Base-by-base conservation (phyloP, 2,797 vertebrate species). In the Psittacula echo region DNA sequence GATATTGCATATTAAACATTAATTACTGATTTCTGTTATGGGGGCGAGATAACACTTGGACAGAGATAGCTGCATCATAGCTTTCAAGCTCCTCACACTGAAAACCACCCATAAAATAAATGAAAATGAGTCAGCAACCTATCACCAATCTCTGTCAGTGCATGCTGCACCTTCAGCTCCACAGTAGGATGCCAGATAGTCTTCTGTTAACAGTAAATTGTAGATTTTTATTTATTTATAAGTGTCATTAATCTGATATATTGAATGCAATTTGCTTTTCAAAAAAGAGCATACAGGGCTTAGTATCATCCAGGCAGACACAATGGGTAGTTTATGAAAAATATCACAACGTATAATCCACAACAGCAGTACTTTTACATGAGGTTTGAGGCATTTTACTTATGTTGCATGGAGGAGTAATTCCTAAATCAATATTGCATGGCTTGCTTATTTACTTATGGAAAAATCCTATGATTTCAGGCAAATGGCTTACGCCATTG, bases 211-310 rank as follows among this genome's bases (percentile, higher is more conserved):
- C 85, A 94, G 85, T 90, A 95, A 96, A 94, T 84, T 87, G 83
- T 93, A 92, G 86, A 77, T 50, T 94, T 93, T 95, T 95, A 93
- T 94, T 96, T 96, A 94, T 96, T 96, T 94, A 91, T 94, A 94
- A 95, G 86, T 84, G 30, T 87, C 56, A 73, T 95, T 94, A 96
- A 94, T 96, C 94, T 91, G 54, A 50, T 71, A 85, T 53, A 37
- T 76, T 88, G 86, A 90, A 85, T 90, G 79, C 75, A 71, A 85
- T 86, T 91, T 92, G 32, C 61, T 92, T 20, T 29, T 68, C 47
- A 48, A 71, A 92, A 78, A 89, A 75, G 47, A 93, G 22, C 26
- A 6, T 51, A 24, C 23, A 20, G 74, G 41, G 15, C 10, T 90
- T 92, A 79, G 60, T 70, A 65, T 84, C 89, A 68, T 84, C 86